phyloP scores from a whole-genome alignment of 2,113 vertebrate genomes.

The Ursus arctos region DNA sequence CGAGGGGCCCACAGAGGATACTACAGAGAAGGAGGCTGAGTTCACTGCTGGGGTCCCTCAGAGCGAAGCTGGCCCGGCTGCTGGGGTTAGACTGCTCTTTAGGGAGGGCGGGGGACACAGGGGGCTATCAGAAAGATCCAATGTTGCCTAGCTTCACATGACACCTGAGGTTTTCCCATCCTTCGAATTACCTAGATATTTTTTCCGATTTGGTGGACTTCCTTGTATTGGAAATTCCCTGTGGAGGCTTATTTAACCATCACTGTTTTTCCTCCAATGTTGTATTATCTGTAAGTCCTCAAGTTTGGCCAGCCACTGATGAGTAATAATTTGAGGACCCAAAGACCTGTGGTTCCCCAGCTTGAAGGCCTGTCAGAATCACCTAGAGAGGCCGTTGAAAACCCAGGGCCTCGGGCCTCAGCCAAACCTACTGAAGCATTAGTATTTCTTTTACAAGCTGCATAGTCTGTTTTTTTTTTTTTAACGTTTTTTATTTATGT shows the following conservation, averaged over 20 bases:
- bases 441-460: background rate
- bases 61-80: background rate
- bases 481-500: background rate
- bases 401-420: background rate
- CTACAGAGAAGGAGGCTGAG: background rate
- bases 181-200: background rate
- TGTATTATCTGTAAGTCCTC: background rate
- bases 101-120: background rate
- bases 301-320: background rate
- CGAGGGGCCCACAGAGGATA: rapidly evolving
- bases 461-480: background rate
- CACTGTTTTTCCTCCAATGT: background rate
- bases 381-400: background rate
- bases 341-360: background rate
- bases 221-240: background rate
- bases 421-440: background rate
- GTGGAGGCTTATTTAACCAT: background rate
- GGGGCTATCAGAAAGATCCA: background rate
- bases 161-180: background rate
- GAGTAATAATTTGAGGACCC: background rate
- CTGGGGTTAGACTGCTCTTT: background rate
- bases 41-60: too few species aligned
- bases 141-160: background rate
- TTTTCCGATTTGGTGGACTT: background rate
- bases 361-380: background rate